phyloP scores from a whole-genome alignment of 2,888 invertebrate species.

The Trachelus troglodyta region DNA sequence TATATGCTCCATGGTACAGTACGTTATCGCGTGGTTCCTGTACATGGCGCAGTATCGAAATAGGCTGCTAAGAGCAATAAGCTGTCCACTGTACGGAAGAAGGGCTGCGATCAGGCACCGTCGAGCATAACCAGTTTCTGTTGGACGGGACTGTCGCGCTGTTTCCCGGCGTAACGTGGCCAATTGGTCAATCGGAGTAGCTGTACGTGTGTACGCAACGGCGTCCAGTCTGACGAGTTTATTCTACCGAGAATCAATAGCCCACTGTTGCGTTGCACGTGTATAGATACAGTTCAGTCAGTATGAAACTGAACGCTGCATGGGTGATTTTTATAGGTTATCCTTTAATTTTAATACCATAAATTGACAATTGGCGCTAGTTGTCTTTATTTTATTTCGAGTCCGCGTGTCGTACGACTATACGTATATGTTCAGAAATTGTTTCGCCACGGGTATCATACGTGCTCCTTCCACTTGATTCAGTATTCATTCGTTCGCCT shows the following conservation, averaged over 20 bases:
- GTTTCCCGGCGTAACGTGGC: constrained; percentile 32
- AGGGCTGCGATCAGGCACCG: background rate
- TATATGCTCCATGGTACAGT: background rate
- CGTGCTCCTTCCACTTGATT: constrained; percentile 1
- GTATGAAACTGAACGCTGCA: background rate
- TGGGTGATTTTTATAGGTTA: no score
- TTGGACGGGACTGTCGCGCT: constrained; percentile 19
- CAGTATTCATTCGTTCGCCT: background rate
- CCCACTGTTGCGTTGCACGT: background rate
- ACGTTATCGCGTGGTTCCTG: background rate
- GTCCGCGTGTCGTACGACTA: no score
- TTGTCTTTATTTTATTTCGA: no score
- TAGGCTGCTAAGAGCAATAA: background rate
- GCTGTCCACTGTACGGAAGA: background rate
- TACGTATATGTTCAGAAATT: background rate
- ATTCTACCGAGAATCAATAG: constrained; percentile 1
- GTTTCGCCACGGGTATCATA: constrained; percentile 10
- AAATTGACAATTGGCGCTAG: no score
- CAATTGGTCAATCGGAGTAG: constrained; percentile 40
- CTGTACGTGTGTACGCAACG: background rate
- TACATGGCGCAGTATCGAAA: background rate
- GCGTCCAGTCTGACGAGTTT: constrained; percentile 5
- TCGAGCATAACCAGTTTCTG: constrained; percentile 37
- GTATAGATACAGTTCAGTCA: background rate
- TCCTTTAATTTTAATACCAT: background rate